Evolutionary conservation across 2,797 vertebrate species (phyloP).

Genomic region (Crossoptilon crossoptilon): DNA sequence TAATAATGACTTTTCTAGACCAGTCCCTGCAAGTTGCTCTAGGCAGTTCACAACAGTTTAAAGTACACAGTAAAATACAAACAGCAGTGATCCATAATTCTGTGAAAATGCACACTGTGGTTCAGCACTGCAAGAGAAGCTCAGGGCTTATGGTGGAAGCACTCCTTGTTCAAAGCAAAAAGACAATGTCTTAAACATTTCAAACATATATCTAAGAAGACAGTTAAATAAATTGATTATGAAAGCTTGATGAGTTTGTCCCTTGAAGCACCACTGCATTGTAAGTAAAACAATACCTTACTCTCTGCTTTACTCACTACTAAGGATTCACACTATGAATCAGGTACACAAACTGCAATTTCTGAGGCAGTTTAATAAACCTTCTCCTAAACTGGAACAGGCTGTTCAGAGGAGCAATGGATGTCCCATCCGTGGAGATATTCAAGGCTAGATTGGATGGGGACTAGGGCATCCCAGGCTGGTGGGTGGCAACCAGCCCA

Average conservation of each 20-base stretch:
- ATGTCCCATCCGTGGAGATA: too few species aligned
- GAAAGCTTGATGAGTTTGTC: not conserved
- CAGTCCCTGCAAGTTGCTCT: not conserved
- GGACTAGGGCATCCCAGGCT: too few species aligned
- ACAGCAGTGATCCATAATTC: not conserved
- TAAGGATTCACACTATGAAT: not conserved
- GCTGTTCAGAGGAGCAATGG: too few species aligned
- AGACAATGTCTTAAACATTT: not conserved
- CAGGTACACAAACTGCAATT: not conserved
- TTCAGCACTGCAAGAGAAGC: not conserved
- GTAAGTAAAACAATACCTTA: not conserved
- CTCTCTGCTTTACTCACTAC: not conserved
- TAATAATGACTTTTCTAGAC: not conserved
- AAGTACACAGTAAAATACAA: not conserved
- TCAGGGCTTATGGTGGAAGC: fast-evolving
- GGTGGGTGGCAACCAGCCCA: too few species aligned
- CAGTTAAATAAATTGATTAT: not conserved
- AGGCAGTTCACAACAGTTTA: not conserved
- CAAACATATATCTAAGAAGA: not conserved
- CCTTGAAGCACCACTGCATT: not conserved
- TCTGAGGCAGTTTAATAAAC: not conserved
- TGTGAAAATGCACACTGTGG: not conserved
- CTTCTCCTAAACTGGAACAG: not conserved
- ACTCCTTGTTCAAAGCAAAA: not conserved
- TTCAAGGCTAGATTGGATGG: too few species aligned